Evolutionary conservation across 2,797 vertebrate species (phyloP).

Genomic region (Centropyge bicolor): DNA sequence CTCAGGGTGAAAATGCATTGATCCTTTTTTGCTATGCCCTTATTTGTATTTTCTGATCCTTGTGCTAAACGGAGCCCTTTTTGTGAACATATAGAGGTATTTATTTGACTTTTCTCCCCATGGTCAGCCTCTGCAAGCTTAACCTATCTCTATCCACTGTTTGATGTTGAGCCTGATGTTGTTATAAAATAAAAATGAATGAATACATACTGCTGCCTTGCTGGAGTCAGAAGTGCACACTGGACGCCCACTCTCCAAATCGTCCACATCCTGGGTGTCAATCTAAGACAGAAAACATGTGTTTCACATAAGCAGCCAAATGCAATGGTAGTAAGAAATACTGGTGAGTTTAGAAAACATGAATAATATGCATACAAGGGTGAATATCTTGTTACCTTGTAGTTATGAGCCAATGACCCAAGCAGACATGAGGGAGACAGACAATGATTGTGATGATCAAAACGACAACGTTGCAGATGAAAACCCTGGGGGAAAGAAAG

Average conservation of each 20-base stretch:
- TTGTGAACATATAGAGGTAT: not conserved
- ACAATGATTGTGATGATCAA: slow-evolving; percentile 97
- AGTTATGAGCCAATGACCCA: slow-evolving; percentile 99
- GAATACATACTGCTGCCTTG: slow-evolving; percentile 89
- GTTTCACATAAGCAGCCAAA: slow-evolving; percentile 6
- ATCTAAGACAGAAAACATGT: slow-evolving; percentile 82
- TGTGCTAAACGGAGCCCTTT: not conserved
- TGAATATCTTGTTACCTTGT: slow-evolving; percentile 88
- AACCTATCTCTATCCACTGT: not conserved
- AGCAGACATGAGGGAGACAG: slow-evolving; percentile 97
- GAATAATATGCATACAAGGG: not conserved
- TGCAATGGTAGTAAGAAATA: not conserved
- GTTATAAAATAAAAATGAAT: slow-evolving; percentile 2
- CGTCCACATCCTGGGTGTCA: slow-evolving; percentile 88
- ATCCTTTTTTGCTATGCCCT: not conserved
- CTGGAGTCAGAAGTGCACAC: slow-evolving; percentile 65
- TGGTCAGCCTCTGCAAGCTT: not conserved
- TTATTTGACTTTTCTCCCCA: not conserved
- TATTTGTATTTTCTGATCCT: not conserved
- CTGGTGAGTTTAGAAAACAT: not conserved
- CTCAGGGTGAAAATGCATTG: not conserved
- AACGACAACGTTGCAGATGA: slow-evolving; percentile 91
- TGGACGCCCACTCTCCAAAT: slow-evolving; percentile 86
- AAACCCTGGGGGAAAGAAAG: slow-evolving; percentile 83
- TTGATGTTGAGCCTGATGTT: not conserved